phyloP scores from a whole-genome alignment of 2,888 invertebrate species.

The Nysson spinosus region DNA sequence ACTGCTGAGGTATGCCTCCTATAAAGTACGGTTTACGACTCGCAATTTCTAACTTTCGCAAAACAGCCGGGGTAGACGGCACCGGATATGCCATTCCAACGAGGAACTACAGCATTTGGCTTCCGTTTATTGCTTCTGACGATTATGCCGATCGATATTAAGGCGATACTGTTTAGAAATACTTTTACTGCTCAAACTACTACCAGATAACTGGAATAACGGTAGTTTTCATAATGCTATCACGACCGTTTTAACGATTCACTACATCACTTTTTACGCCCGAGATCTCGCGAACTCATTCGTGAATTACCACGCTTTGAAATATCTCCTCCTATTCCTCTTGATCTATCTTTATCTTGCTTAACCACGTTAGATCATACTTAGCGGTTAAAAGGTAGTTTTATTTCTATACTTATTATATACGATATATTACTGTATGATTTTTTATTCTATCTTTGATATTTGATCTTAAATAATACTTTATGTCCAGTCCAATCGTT shows the following conservation, averaged over 20 bases:
- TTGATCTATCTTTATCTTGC: too few relatives aligned
- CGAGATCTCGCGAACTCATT: too few relatives aligned
- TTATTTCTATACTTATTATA: too few relatives aligned
- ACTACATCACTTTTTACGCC: conserved; percentile 9
- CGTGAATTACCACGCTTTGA: too few relatives aligned
- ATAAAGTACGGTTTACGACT: conserved; percentile 71
- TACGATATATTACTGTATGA: too few relatives aligned
- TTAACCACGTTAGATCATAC: too few relatives aligned
- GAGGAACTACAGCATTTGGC: background rate
- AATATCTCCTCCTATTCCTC: too few relatives aligned
- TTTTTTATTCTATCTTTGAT: too few relatives aligned
- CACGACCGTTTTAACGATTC: conserved; percentile 2
- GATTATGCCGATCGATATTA: conserved; percentile 3
- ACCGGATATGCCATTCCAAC: background rate
- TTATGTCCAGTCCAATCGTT: too few relatives aligned
- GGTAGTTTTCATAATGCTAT: background rate
- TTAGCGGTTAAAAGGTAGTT: too few relatives aligned
- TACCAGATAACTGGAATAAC: background rate
- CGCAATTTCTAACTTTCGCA: conserved; percentile 70
- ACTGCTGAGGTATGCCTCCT: conserved; percentile 52
- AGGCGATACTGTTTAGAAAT: background rate
- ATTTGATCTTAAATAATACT: too few relatives aligned
- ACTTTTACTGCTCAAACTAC: background rate
- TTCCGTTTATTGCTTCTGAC: background rate
- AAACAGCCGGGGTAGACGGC: conserved; percentile 41